Percentiles rank a stretch among this genome's conserved stretches.
Evolutionary conservation across 1,140 invertebrate species (phyloP).

Genomic region (Tenebrio molitor): DNA sequence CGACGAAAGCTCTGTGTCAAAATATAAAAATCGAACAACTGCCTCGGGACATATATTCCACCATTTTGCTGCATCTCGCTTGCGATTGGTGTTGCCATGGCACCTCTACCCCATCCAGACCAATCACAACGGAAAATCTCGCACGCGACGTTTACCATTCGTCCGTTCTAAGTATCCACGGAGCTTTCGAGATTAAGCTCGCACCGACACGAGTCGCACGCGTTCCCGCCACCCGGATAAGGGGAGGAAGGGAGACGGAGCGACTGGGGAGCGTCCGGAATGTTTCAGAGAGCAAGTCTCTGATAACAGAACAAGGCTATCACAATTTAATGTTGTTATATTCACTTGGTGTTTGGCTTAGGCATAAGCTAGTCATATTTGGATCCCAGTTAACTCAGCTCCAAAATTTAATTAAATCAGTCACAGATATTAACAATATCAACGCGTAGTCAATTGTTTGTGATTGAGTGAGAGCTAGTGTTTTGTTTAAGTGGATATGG

Average conservation of each 20-base stretch:
- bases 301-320: constrained; percentile 66
- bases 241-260: constrained; percentile 35
- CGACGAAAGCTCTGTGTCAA: constrained; percentile 58
- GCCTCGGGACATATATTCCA: constrained; percentile 55
- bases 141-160: constrained; percentile 53
- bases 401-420: constrained; percentile 67
- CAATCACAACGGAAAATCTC: constrained; percentile 50
- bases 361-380: constrained; percentile 67
- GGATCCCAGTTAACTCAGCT: constrained; percentile 64
- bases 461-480: constrained; percentile 53
- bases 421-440: constrained; percentile 68
- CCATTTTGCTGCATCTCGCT: constrained; percentile 58
- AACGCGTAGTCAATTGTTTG: constrained; percentile 63
- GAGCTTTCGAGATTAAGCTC: constrained; percentile 43
- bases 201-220: constrained; percentile 4
- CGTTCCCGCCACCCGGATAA: background rate
- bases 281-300: constrained; percentile 48
- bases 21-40: constrained; percentile 63
- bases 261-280: constrained; percentile 28
- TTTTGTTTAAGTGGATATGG: constrained; percentile 36
- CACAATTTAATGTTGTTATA: constrained; percentile 68
- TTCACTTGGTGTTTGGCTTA: constrained; percentile 67
- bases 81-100: constrained; percentile 62
- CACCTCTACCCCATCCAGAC: constrained; percentile 25
- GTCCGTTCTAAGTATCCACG: constrained; percentile 45